These are phyloP conservation scores for Margarornis squamiger DNA, from an alignment of 2,797 vertebrate genomes.

Conservation along the genomic window DNA sequence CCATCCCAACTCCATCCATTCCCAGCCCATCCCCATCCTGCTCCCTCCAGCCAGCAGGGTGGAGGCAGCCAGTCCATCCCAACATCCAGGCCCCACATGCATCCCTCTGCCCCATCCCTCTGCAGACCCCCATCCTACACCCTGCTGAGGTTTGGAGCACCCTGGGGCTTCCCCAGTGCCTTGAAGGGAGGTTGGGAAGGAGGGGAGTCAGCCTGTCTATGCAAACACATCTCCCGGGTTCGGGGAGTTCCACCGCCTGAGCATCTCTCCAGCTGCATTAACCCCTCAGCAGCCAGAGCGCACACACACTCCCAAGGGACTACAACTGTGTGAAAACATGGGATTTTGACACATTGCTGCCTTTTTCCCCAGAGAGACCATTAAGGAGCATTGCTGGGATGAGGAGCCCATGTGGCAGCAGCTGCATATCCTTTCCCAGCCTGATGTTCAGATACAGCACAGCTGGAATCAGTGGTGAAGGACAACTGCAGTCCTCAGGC, in stretches of 20 bases:
- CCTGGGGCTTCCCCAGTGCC: background rate
- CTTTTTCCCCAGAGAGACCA: background rate
- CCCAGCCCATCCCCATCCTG: background rate
- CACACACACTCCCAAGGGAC: background rate
- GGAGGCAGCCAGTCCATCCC: background rate
- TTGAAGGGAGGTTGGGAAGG: background rate
- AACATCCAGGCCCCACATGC: accelerated
- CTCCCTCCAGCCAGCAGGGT: background rate
- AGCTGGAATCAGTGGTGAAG: background rate
- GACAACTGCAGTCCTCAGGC: background rate
- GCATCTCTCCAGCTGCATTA: background rate
- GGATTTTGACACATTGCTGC: background rate
- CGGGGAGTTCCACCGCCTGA: background rate
- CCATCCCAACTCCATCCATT: background rate
- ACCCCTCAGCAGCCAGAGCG: background rate
- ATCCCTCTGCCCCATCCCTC: background rate
- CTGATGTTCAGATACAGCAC: background rate
- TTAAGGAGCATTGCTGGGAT: background rate
- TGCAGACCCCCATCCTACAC: background rate
- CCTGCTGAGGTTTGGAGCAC: background rate
- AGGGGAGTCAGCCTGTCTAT: background rate
- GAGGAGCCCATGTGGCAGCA: background rate
- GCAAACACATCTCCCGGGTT: background rate
- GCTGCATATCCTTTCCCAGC: background rate
- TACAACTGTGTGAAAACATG: background rate